Evolutionary conservation across 1,140 invertebrate genomes (phyloP).

Genomic region (Phocides pigmalion): DNA sequence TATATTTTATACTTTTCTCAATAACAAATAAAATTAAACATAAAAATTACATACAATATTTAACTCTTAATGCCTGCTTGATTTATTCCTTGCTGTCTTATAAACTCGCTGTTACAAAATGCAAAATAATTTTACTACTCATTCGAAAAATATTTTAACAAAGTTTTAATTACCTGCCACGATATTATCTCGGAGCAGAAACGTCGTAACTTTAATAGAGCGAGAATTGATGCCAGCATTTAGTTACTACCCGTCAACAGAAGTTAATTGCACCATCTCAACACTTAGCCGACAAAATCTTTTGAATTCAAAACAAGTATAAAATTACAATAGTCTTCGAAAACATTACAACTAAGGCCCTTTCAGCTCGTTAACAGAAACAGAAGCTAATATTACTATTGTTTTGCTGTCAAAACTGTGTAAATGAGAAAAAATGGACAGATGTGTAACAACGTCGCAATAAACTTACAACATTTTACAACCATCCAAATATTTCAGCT

Average conservation of each 20-base stretch:
- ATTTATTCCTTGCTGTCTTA: background rate
- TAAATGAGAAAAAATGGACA: slow-evolving; percentile 62
- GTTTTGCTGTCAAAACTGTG: slow-evolving; percentile 65
- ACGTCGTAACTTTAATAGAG: slow-evolving; percentile 31
- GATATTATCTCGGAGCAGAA: slow-evolving; percentile 22
- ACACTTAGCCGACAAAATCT: slow-evolving; percentile 39
- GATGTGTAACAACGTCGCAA: slow-evolving; percentile 68
- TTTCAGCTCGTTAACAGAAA: slow-evolving; percentile 55
- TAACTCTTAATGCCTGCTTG: background rate
- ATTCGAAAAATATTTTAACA: slow-evolving; percentile 15
- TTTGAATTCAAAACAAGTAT: slow-evolving; percentile 45
- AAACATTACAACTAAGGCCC: slow-evolving; percentile 40
- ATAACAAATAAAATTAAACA: too few species aligned
- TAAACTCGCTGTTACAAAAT: slow-evolving; percentile 1
- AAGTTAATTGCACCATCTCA: slow-evolving; percentile 43
- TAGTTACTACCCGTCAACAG: slow-evolving; percentile 26
- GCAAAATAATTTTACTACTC: slow-evolving; percentile 14
- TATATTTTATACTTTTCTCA: too few species aligned
- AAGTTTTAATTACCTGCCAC: slow-evolving; percentile 32
- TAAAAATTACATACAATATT: too few species aligned
- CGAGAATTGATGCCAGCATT: slow-evolving; percentile 29
- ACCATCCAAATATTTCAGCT: slow-evolving; percentile 68
- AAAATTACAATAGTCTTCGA: slow-evolving; percentile 48
- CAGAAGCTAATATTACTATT: slow-evolving; percentile 68
- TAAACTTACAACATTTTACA: slow-evolving; percentile 69